phyloP scores from a whole-genome alignment of 2,113 vertebrate species.

The Microtus richardsoni region DNA sequence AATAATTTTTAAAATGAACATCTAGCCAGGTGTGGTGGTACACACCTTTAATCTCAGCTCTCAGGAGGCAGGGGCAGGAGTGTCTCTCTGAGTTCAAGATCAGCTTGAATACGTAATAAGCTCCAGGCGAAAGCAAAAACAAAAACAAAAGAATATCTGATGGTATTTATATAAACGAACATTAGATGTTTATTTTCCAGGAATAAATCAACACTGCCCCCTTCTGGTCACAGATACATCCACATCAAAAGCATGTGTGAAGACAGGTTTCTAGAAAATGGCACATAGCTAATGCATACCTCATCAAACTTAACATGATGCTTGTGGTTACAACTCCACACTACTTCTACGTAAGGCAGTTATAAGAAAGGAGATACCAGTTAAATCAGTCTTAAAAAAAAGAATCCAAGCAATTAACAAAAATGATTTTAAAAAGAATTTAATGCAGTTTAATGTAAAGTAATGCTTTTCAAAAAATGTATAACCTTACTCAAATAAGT shows the following conservation, averaged over 20 bases:
- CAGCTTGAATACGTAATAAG: background rate
- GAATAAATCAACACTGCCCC: slow-evolving; percentile 83
- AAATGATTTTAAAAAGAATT: slow-evolving; percentile 41
- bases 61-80: background rate
- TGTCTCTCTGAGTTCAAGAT: background rate
- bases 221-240: slow-evolving; percentile 75
- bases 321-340: background rate
- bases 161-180: background rate
- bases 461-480: slow-evolving; percentile 45
- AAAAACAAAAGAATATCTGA: background rate
- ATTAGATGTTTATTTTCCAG: background rate
- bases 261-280: slow-evolving; percentile 18
- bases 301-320: slow-evolving; percentile 6
- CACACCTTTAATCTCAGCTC: background rate
- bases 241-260: slow-evolving; percentile 32
- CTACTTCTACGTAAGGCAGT: background rate
- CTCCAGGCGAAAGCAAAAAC: background rate
- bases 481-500: slow-evolving; percentile 3
- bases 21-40: background rate
- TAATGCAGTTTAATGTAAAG: background rate
- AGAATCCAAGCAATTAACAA: background rate
- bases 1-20: background rate
- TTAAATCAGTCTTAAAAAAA: background rate
- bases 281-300: background rate
- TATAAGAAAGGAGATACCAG: slow-evolving; percentile 6